Conservation (phyloP, 35 echinoderm and acorn worm genomes). For the Heliocidaris erythrogramma region DNA sequence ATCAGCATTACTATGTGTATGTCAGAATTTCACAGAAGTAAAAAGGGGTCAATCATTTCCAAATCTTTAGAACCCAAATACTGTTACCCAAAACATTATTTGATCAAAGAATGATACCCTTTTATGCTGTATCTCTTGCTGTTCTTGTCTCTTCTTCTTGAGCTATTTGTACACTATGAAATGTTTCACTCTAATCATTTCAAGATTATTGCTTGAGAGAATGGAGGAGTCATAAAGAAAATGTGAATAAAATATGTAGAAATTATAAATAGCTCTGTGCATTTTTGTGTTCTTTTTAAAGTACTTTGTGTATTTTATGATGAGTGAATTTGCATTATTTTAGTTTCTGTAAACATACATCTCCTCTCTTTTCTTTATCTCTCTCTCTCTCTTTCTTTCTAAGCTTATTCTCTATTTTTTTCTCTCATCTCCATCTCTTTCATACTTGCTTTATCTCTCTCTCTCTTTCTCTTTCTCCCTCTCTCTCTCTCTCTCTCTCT, state of each 20-base stretch:
- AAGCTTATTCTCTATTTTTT: background rate
- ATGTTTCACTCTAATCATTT: slow-evolving; percentile 17
- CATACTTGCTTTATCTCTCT: no score
- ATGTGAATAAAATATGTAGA: slow-evolving; percentile 54
- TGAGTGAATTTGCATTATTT: background rate
- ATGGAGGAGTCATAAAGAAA: slow-evolving; percentile 33
- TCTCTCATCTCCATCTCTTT: background rate
- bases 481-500: background rate
- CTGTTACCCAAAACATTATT: background rate
- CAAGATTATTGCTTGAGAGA: slow-evolving; percentile 51
- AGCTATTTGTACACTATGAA: background rate
- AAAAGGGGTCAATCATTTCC: background rate
- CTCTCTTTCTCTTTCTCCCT: background rate
- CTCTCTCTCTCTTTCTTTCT: background rate
- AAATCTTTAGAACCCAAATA: background rate
- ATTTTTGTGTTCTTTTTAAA: background rate
- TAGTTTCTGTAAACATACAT: background rate
- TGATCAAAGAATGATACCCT: slow-evolving; percentile 5
- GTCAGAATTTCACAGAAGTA: background rate
- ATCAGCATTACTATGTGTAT: background rate
- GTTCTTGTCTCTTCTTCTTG: background rate
- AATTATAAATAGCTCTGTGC: slow-evolving; percentile 19
- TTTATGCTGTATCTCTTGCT: slow-evolving; percentile 23
- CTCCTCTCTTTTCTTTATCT: background rate
- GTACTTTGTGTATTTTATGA: background rate